Conservation (phyloP, 1,140 invertebrate species). For the Lepeophtheirus salmonis region DNA sequence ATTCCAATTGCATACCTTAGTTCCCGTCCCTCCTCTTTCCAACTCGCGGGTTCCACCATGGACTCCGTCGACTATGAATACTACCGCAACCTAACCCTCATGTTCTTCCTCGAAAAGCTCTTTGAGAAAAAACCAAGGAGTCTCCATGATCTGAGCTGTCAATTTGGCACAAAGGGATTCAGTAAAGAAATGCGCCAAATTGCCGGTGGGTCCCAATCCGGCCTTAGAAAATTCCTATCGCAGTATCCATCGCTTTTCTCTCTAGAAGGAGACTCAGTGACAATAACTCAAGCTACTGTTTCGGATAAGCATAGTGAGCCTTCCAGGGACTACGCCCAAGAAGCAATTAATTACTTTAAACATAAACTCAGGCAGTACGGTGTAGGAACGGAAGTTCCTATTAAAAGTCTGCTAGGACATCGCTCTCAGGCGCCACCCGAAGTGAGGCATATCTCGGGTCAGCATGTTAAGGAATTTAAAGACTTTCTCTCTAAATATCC, state of each 20-base stretch:
- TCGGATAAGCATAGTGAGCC: conserved; percentile 24
- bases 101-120: conserved; percentile 86
- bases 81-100: conserved; percentile 73
- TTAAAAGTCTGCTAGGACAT: conserved; percentile 76
- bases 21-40: too few relatives aligned
- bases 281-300: conserved; percentile 48
- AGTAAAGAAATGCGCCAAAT: conserved; percentile 66
- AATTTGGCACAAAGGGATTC: conserved; percentile 86
- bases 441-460: conserved; percentile 77
- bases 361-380: conserved; percentile 74
- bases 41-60: too few relatives aligned
- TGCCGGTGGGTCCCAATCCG: conserved; percentile 77
- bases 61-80: conserved; percentile 81
- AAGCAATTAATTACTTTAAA: conserved; percentile 85
- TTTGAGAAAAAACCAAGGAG: conserved; percentile 63
- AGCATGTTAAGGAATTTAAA: conserved; percentile 79
- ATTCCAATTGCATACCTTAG: too few relatives aligned
- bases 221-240: conserved; percentile 51
- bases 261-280: conserved; percentile 76
- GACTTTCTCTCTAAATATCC: conserved; percentile 69
- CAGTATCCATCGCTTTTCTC: conserved; percentile 80
- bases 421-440: conserved; percentile 80
- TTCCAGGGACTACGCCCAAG: conserved; percentile 67
- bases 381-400: conserved; percentile 47
- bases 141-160: conserved; percentile 83